phyloP scores from a whole-genome alignment of 2,113 vertebrate genomes.

The Tretioscincus oriximinensis region DNA sequence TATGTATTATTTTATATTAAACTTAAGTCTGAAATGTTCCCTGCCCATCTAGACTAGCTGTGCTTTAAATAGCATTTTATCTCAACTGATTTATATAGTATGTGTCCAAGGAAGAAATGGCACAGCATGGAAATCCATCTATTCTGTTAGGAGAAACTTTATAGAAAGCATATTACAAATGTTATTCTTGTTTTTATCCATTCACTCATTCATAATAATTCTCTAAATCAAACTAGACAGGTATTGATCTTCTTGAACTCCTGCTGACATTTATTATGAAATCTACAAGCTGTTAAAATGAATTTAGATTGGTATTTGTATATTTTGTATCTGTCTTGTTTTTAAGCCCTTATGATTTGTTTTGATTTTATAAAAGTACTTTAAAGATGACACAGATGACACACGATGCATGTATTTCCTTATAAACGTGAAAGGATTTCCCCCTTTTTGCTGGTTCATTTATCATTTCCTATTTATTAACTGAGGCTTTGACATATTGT shows the following conservation, averaged over 20 bases:
- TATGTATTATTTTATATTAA: neutral
- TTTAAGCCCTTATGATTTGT: neutral
- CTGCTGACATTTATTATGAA: slow-evolving; percentile 22
- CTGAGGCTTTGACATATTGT: neutral
- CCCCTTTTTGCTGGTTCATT: neutral
- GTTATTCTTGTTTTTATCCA: neutral
- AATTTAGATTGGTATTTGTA: slow-evolving; percentile 18
- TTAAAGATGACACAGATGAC: slow-evolving; percentile 4
- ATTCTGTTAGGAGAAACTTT: neutral
- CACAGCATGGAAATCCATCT: neutral
- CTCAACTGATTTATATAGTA: neutral
- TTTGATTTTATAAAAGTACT: neutral
- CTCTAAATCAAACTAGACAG: slow-evolving; percentile 16
- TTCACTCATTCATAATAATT: neutral
- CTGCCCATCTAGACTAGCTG: neutral
- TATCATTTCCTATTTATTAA: neutral
- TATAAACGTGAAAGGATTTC: neutral
- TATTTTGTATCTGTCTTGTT: slow-evolving; percentile 22
- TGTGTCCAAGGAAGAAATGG: neutral
- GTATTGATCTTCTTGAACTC: slow-evolving; percentile 14
- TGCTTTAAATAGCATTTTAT: neutral
- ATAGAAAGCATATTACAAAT: neutral
- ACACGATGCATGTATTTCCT: too few species aligned
- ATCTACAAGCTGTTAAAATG: slow-evolving; percentile 6
- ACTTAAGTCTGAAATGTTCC: neutral